Conservation (phyloP, 1,140 invertebrate species). For the Eciton burchellii region DNA sequence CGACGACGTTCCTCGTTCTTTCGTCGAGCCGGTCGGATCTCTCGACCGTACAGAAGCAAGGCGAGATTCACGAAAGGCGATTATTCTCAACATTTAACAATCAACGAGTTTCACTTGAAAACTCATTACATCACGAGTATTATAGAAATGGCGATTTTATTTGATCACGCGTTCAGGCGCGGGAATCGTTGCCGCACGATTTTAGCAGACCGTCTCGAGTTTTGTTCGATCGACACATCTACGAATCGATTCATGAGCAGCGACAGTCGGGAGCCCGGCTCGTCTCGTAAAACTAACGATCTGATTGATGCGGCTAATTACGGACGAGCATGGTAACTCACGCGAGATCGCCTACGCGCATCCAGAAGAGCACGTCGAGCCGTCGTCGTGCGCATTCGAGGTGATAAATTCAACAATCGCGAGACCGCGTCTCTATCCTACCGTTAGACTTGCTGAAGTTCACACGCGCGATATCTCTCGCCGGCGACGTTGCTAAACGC, state of each 20-base stretch:
- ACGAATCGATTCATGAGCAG: slow-evolving; percentile 32
- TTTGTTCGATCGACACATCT: slow-evolving; percentile 6
- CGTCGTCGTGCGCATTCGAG: slow-evolving; percentile 3
- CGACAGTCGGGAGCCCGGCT: neutral
- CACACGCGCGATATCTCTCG: slow-evolving; percentile 16
- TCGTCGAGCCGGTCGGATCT: too few species aligned
- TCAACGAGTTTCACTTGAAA: too few species aligned
- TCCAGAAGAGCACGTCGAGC: neutral
- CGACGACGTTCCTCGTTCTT: too few species aligned
- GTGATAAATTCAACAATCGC: slow-evolving; percentile 1
- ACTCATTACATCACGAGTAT: too few species aligned
- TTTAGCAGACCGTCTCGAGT: slow-evolving; percentile 14
- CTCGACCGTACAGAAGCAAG: too few species aligned
- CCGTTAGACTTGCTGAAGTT: slow-evolving; percentile 10
- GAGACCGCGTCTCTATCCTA: slow-evolving; percentile 16
- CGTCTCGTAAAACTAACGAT: slow-evolving; percentile 11
- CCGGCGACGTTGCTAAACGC: slow-evolving; percentile 14
- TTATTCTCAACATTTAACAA: too few species aligned
- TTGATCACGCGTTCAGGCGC: too few species aligned
- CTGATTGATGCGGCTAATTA: slow-evolving; percentile 43
- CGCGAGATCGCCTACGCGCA: slow-evolving; percentile 32
- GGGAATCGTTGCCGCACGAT: neutral
- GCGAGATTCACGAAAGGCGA: too few species aligned
- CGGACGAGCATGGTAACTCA: slow-evolving; percentile 22
- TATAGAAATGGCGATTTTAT: too few species aligned